Conservation (phyloP, 1,140 invertebrate genomes). For the Drosophila guanche region DNA sequence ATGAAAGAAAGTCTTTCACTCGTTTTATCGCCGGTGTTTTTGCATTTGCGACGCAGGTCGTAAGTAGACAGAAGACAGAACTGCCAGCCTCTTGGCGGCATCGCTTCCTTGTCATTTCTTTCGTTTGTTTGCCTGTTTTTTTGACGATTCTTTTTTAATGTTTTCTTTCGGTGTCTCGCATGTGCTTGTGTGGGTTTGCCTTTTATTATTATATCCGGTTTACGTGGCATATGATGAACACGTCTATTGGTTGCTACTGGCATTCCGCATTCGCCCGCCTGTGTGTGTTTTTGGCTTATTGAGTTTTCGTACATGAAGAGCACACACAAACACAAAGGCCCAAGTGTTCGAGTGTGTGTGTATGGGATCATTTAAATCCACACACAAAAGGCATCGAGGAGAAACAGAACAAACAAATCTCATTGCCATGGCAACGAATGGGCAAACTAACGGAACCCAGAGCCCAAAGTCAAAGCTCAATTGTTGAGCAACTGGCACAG, state of each 20-base stretch:
- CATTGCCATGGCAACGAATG: conserved; percentile 44
- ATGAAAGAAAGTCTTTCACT: conserved; percentile 53
- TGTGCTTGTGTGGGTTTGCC: conserved; percentile 28
- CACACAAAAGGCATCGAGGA: conserved; percentile 21
- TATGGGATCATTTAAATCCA: conserved; percentile 24
- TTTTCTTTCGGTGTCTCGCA: conserved; percentile 37
- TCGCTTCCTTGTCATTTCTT: conserved; percentile 19
- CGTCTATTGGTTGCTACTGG: conserved; percentile 65
- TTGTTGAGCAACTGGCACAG: too few species aligned
- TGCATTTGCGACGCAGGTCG: conserved; percentile 34
- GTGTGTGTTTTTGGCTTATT: conserved; percentile 46
- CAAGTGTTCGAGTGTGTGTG: conserved; percentile 8
- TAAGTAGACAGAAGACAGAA: conserved; percentile 51
- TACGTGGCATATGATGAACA: conserved; percentile 74
- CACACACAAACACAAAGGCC: conserved; percentile 15
- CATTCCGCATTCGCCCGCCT: conserved; percentile 14
- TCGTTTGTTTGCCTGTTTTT: conserved; percentile 60
- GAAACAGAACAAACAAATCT: conserved; percentile 15
- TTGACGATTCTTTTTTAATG: conserved; percentile 62
- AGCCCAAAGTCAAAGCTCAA: too few species aligned
- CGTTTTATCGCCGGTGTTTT: conserved; percentile 63
- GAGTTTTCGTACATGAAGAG: conserved; percentile 48
- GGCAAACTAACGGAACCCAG: conserved; percentile 10
- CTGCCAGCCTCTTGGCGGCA: neutral
- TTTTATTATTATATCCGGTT: conserved; percentile 77